Evolutionary conservation across 2,797 vertebrate genomes (phyloP).

Genomic region (Neoniphon sammara): DNA sequence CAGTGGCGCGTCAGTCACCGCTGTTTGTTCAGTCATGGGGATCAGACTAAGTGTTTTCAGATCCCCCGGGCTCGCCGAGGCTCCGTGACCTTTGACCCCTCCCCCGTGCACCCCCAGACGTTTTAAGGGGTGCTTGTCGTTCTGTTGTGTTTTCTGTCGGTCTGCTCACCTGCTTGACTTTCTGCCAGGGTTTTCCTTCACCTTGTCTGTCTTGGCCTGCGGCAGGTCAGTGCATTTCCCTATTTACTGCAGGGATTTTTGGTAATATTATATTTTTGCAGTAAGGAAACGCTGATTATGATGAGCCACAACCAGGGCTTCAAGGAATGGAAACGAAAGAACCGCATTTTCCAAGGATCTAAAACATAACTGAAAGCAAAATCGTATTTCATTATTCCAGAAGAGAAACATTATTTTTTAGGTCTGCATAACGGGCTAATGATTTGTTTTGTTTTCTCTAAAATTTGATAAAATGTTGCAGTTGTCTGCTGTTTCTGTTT

Average conservation of each 20-base stretch:
- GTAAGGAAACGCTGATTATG: background rate
- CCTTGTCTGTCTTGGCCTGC: background rate
- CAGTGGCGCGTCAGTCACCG: constrained; percentile 41
- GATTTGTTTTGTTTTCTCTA: no score
- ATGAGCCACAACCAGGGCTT: no score
- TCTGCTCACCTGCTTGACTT: constrained; percentile 10
- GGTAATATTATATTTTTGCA: background rate
- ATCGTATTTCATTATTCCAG: no score
- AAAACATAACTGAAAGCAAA: no score
- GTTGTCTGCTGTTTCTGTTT: no score
- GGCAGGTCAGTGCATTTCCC: background rate
- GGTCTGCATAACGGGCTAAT: no score
- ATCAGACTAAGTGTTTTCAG: constrained; percentile 59
- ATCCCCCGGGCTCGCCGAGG: constrained; percentile 8
- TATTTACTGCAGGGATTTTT: background rate
- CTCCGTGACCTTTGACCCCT: constrained; percentile 56
- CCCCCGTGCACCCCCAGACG: constrained; percentile 7
- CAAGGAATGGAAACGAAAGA: no score
- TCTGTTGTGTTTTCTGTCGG: constrained; percentile 4
- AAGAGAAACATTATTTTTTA: no score
- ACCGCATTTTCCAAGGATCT: no score
- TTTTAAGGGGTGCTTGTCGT: constrained; percentile 29
- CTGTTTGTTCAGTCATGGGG: constrained; percentile 59
- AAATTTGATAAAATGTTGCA: no score
- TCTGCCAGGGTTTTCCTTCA: background rate